Base-by-base conservation (phyloP, 2,113 vertebrate genomes). In the Amphiprion ocellaris region DNA sequence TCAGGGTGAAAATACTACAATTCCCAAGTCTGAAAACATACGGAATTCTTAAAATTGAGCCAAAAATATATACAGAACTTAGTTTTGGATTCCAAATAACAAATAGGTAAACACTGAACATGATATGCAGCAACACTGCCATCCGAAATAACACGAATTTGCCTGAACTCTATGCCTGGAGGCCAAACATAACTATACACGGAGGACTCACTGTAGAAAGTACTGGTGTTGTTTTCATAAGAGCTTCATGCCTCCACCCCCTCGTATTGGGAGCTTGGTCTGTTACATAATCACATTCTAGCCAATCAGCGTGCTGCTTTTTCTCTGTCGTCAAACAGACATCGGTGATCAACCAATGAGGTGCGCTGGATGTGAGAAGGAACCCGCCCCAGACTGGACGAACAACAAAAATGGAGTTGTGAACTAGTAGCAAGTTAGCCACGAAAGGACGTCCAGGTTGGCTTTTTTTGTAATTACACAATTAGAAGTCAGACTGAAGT, bases 371-470 rank as follows among this genome's bases (percentile, higher is more conserved):
- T 58, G 2, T 46, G 6, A 1, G 2, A 61, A 1, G 6, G 53
- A 47, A 6, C 2, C 82, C 67, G 81, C 91, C 90, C 73, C 66
- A 17, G 3, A 21, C 16, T 16, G 46, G 46, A 66, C 74, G 47
- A 82, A 81, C 69, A 90, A 91, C 81, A 91, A 85, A 92, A 58
- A 89, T 89, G 88, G 86, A 91, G 88, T 86, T 67, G 54, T 58
- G 64, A 80, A 74, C 4, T 46, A 56, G 46, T 28, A 83, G 58
- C 77, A 68, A 63, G 74, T 79, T 73, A 84, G 68, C 82, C 4
- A 17, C 9, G 15, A 10, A 39, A 52, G 49, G 12, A 72, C 70
- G 28, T 68, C 19, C 16, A 15, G 0, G 47, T 55, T 19, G 2
- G 17, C 12, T 55, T 26, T 73, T 33, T 41, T 5, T 16, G n/a